Base-by-base conservation (phyloP, 1,140 invertebrate genomes). In the Neotoxoptera formosana region DNA sequence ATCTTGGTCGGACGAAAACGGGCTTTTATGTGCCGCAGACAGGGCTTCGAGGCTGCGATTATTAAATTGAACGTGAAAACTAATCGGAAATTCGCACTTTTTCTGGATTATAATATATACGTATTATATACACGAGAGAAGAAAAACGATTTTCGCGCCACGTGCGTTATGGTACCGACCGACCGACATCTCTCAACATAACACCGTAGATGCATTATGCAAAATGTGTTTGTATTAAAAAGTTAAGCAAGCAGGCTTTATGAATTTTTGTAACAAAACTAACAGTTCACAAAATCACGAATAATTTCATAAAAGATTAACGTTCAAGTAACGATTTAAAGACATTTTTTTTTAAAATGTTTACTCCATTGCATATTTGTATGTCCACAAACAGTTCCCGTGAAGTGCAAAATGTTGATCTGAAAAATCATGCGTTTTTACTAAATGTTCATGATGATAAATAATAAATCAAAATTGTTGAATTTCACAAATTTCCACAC, bases 11-110 rank as follows among this genome's bases (percentile, higher is more conserved):
- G 60, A 41, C 53, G 56, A 90, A 41, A 90, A 90, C 89, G 36
- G 87, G 89, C 89, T 90, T 90, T 90, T 53, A 67, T 67, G 30
- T n/a, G 53, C 14, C 30, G 89, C 53, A 20, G 53, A 91, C 90
- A 76, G 56, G 56, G 17, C 56, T 91, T n/a, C 36, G 56, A 56
- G 56, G 53, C 30, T n/a, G 56, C 90, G 90, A 91, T 91, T 91
- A 91, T 91, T 91, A 91, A 91, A 91, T 91, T 91, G 56, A 91
- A 91, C 90, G 90, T 76, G 56, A 91, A 76, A 76, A 76, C 90
- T 67, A 76, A 67, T 91, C 90, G 90, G 90, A 67, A 91, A 76
- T 91, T 91, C 23, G 51, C 53, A 4, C 89, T 60, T 90, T 36
- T 56, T 21, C 53, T 20, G 53, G 34, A 48, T 51, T 34, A 45